These are phyloP conservation scores for Ctenicera cuprea DNA, from an alignment of 2,888 invertebrate species.

Conservation along the genomic window DNA sequence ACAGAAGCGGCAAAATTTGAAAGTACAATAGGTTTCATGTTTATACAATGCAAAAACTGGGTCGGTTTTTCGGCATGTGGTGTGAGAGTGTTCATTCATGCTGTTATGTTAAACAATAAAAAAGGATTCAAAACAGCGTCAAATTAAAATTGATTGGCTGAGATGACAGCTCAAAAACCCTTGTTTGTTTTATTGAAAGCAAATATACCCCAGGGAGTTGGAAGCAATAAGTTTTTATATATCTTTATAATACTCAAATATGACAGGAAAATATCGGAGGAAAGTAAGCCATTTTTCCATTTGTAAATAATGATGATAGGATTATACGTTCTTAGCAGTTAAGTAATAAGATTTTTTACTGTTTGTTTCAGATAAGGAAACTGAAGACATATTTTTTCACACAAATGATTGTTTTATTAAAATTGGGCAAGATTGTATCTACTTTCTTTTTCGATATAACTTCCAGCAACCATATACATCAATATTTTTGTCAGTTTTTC, in stretches of 20 bases:
- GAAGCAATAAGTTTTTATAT: constrained; percentile 27
- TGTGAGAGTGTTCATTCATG: not conserved
- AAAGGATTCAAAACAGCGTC: constrained; percentile 17
- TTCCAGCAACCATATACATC: too few species aligned
- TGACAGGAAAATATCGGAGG: not conserved
- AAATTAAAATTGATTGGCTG: constrained; percentile 30
- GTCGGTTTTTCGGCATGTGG: not conserved
- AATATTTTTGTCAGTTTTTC: too few species aligned
- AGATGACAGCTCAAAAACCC: constrained; percentile 3
- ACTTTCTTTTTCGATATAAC: too few species aligned
- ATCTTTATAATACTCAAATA: constrained; percentile 20
- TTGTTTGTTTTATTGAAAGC: constrained; percentile 25
- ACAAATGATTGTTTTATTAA: too few species aligned
- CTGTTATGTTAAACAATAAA: constrained; percentile 22
- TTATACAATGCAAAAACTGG: not conserved
- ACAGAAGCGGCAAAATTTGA: not conserved
- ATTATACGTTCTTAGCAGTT: not conserved
- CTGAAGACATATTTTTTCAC: not conserved
- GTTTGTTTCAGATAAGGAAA: constrained; percentile 1
- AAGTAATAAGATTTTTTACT: not conserved
- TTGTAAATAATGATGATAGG: constrained; percentile 11
- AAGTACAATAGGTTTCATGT: constrained; percentile 7
- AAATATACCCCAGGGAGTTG: constrained; percentile 5
- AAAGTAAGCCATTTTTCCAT: constrained; percentile 4
- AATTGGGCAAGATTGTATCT: too few species aligned